Evolutionary conservation across 2,797 vertebrate genomes (phyloP), one percentile per base, ranked within the genome.

Genomic region (Poeciliopsis gracilis): DNA sequence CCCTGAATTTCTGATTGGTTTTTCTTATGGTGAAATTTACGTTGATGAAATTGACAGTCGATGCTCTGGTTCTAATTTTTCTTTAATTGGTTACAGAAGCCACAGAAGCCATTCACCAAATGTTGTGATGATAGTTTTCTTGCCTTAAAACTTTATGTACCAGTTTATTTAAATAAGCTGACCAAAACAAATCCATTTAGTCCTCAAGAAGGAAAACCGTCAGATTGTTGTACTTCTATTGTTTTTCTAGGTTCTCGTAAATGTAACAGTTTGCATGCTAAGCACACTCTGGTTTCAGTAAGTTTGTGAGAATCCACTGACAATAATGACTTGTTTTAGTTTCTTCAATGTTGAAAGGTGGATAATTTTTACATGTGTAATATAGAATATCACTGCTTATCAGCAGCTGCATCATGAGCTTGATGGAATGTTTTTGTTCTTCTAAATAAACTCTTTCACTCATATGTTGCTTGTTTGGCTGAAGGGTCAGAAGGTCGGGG

Each of bases 371-470:
- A n/a, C 33, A 23, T 51, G 5, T 72, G 8, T 51, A 51, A 51
- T 36, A 0, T 36, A 13, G 30, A 51, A 13, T 7, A 51, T 36
- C 20, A 53, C 47, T 28, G 45, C 51, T 72, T 38, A 36, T 38
- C 18, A 53, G 23, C 10, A 41, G 36, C 36, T 67, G 38, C 36
- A 67, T 10, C 38, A 23, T 38, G 3, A 12, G 9, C 38, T 67
- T 41, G 5, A 67, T 43, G 38, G 66, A 43, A n/a, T 25, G 23
- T 43, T 69, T 69, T 43, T 69, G 36, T 69, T 69, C 36, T 69
- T 25, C 18, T 5, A 69, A 69, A 69, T 69, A 69, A 74, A 72
- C 80, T 2, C 41, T 72, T 51, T 82, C 10, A 69, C 12, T n/a
- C 23, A 15, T 43, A 12, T 5, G 1, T 69, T 43, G 23, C 20